Conservation (phyloP, 2,113 vertebrate species). For the Micronycteris hirsuta region DNA sequence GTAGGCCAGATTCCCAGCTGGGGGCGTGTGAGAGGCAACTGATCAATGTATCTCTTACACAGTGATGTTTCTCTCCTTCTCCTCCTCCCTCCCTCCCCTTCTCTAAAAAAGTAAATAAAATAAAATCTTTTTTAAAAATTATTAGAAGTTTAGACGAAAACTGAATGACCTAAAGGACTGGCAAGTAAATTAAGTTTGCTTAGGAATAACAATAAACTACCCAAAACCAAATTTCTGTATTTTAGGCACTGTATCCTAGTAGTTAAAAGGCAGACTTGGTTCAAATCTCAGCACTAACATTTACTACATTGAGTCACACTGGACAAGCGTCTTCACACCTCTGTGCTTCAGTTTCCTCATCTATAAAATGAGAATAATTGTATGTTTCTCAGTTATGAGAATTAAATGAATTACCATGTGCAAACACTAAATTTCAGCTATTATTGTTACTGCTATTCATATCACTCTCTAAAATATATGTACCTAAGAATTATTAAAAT, state of each 20-base stretch:
- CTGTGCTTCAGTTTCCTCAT: background rate
- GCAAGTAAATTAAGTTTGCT: slow-evolving; percentile 8
- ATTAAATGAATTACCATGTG: background rate
- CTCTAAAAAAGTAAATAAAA: too few relatives aligned
- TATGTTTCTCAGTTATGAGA: background rate
- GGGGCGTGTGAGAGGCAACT: too few relatives aligned
- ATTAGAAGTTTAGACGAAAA: background rate
- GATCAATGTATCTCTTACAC: too few relatives aligned
- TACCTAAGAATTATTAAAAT: slow-evolving; percentile 13
- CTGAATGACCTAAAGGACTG: background rate
- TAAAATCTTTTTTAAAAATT: background rate
- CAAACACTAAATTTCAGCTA: background rate
- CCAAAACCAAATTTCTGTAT: background rate
- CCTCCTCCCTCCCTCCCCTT: too few relatives aligned
- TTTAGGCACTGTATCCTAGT: background rate
- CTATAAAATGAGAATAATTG: background rate
- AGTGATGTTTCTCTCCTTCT: too few relatives aligned
- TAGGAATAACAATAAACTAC: background rate
- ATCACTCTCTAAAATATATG: background rate
- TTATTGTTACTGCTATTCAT: background rate
- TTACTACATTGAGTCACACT: background rate
- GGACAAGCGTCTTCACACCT: background rate
- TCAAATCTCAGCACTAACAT: background rate
- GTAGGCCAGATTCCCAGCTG: too few relatives aligned
- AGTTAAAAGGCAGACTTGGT: slow-evolving; percentile 15